These are phyloP conservation scores for Himalopsyche phryganea DNA, from an alignment of 1,140 invertebrate genomes.

Conservation along the genomic window DNA sequence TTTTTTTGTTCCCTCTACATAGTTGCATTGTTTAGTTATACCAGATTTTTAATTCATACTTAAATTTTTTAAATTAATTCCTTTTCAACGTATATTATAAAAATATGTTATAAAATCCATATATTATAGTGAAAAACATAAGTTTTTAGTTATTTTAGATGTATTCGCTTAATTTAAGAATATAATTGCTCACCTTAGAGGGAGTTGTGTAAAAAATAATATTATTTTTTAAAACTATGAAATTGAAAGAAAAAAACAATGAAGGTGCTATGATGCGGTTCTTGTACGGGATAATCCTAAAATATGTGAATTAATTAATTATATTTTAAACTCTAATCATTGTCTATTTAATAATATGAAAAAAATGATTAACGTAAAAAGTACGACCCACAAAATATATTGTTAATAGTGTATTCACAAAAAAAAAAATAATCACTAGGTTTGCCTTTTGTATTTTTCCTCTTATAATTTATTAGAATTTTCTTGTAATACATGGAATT, in stretches of 20 bases:
- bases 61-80: no score
- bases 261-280: not conserved
- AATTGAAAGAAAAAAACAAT: not conserved
- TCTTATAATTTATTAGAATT: no score
- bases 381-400: no score
- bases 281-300: not conserved
- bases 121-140: not conserved
- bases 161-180: not conserved
- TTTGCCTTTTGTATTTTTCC: no score
- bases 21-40: no score
- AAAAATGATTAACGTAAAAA: not conserved
- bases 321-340: not conserved
- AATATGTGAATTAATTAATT: not conserved
- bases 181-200: not conserved
- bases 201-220: not conserved
- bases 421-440: no score
- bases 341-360: not conserved
- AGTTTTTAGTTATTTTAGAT: not conserved
- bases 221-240: not conserved
- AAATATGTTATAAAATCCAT: constrained; percentile 1
- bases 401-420: no score
- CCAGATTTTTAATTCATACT: no score
- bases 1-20: no score
- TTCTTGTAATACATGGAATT: no score
- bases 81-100: not conserved